Base-by-base conservation (phyloP, 2,797 vertebrate species). In the Dallia pectoralis region DNA sequence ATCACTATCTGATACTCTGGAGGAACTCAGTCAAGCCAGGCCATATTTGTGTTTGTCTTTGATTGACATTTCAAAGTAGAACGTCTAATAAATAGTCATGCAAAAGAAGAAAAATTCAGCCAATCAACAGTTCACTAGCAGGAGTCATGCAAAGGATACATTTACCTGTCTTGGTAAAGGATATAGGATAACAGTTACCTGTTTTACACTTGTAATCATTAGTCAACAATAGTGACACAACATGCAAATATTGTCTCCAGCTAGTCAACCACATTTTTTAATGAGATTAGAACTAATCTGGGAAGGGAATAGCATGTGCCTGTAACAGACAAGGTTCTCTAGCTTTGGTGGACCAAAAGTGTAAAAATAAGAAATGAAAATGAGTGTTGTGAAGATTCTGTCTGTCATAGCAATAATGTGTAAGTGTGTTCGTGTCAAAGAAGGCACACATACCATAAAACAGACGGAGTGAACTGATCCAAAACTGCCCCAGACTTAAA, bases 291-390 rank as follows among this genome's bases (percentile, higher is more conserved):
- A 70, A 14, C 49, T 16, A 69, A 1, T 53, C 53, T 69, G 70
- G 67, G 72, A 77, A 69, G 0, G 32, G 27, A 53, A 32, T 11
- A 14, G 44, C 1, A 56, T 80, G 40, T 51, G 66, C 75, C 73
- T 75, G 76, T 74, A 74, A 76, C 32, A 72, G 65, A 69, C 67
- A 74, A 69, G 32, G 75, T 29, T 53, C 69, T 87, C 71, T 30
- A 72, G 79, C 67, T 73, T 75, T 70, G 77, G 70, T 67, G 40
- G 69, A 70, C 71, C 47, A 65, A 85, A 77, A 87, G 80, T 44
- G 82, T 81, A 82, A 68, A 78, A 89, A 89, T 90, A 82, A 83
- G 84, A 89, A 86, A 89, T 87, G 82, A 72, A 83, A 89, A 88
- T 82, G 66, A 82, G 67, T 48, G 69, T 77, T 49, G 51, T 79